Percentiles rank a stretch among this genome's conserved stretches.
phyloP scores from a whole-genome alignment of 2,113 vertebrate species.

The Coptodon rendalli region DNA sequence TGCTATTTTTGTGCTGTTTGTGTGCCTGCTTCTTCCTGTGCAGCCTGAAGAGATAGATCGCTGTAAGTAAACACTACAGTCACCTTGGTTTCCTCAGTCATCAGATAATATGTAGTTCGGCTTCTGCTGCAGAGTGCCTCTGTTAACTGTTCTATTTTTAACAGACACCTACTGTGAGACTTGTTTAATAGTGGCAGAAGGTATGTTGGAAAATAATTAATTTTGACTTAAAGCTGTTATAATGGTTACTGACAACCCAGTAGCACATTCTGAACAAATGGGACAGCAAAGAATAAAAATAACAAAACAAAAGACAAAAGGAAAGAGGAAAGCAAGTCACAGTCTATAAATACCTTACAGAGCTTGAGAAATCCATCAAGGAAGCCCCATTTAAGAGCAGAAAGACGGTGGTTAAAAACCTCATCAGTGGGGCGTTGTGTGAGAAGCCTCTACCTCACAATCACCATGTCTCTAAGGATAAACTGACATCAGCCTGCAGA shows the following conservation, averaged over 20 bases:
- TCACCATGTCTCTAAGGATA: neutral
- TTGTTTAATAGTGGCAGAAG: slow-evolving; percentile 51
- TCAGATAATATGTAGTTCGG: neutral
- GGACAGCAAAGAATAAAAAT: neutral
- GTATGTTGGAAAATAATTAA: neutral
- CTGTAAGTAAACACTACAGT: slow-evolving; percentile 41
- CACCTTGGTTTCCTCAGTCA: neutral
- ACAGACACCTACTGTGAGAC: slow-evolving; percentile 61
- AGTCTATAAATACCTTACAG: neutral
- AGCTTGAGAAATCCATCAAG: slow-evolving; percentile 42
- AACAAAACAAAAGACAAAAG: neutral
- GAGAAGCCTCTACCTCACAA: slow-evolving; percentile 16
- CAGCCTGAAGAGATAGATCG: slow-evolving; percentile 17
- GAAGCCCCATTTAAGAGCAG: slow-evolving; percentile 14
- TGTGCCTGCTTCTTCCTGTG: slow-evolving; percentile 10
- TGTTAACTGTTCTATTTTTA: neutral
- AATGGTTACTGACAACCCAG: neutral
- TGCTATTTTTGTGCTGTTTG: slow-evolving; percentile 3
- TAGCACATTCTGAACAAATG: neutral
- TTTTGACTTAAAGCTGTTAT: neutral
- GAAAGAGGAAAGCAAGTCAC: neutral
- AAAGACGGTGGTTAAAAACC: slow-evolving; percentile 3
- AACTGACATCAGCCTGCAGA: slow-evolving; percentile 38
- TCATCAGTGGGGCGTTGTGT: slow-evolving; percentile 40
- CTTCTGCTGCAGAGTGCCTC: neutral